phyloP scores from a whole-genome alignment of 1,140 invertebrate species.

The Adoxophyes honmai region DNA sequence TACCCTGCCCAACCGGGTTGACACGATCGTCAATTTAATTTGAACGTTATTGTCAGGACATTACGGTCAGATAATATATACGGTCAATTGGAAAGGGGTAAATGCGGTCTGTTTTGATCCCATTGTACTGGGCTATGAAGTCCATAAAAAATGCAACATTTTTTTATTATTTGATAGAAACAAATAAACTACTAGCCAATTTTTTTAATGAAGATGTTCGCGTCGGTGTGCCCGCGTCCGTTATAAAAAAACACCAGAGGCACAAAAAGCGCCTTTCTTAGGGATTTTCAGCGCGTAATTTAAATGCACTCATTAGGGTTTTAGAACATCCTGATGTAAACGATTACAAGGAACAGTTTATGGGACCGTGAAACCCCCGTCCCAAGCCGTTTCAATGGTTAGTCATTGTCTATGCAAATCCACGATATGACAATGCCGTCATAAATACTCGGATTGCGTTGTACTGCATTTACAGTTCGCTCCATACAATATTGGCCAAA shows the following conservation, averaged over 20 bases:
- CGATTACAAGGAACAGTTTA: slow-evolving; percentile 51
- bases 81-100: no score
- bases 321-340: slow-evolving; percentile 49
- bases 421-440: slow-evolving; percentile 36
- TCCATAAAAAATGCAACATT: no score
- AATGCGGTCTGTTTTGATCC: no score
- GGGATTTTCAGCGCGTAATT: slow-evolving; percentile 26
- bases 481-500: no score
- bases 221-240: slow-evolving; percentile 29
- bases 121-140: no score
- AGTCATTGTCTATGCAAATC: slow-evolving; percentile 64
- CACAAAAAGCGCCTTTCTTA: slow-evolving; percentile 33
- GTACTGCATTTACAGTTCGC: no score
- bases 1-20: no score
- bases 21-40: no score
- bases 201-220: background rate
- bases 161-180: no score
- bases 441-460: slow-evolving; percentile 34
- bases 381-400: slow-evolving; percentile 17
- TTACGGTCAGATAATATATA: no score
- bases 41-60: no score
- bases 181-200: no score
- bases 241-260: background rate
- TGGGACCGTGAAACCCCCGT: slow-evolving; percentile 49
- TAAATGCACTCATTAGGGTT: slow-evolving; percentile 31